Percentiles rank a stretch among this genome's conserved stretches.
phyloP scores from a whole-genome alignment of 2,888 invertebrate species.

The Cataglyphis cursor region DNA sequence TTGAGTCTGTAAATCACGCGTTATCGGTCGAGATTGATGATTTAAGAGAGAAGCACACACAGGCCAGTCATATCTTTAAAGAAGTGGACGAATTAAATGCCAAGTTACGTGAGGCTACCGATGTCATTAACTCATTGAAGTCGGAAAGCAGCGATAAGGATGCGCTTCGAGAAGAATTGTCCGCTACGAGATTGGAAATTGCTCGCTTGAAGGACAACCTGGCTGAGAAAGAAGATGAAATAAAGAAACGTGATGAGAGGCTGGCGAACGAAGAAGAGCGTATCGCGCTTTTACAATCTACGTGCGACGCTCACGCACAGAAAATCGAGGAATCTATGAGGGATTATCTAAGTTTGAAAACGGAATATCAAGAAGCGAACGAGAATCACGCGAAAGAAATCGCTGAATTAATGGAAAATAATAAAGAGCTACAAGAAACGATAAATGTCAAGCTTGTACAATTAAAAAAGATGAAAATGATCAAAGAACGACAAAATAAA shows the following conservation, averaged over 20 bases:
- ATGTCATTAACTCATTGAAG: slow-evolving; percentile 60
- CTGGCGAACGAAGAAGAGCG: slow-evolving; percentile 79
- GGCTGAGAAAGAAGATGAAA: slow-evolving; percentile 62
- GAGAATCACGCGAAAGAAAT: slow-evolving; percentile 86
- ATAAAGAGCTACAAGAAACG: slow-evolving; percentile 79
- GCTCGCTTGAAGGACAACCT: slow-evolving; percentile 59
- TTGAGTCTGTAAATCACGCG: slow-evolving; percentile 49
- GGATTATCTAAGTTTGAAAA: slow-evolving; percentile 79
- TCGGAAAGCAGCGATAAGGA: slow-evolving; percentile 56
- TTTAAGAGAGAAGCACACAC: slow-evolving; percentile 59
- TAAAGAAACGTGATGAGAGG: slow-evolving; percentile 79
- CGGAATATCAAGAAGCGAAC: slow-evolving; percentile 85
- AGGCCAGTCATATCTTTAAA: slow-evolving; percentile 38
- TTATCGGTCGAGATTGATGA: slow-evolving; percentile 56
- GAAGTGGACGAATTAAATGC: slow-evolving; percentile 61
- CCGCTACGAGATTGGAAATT: slow-evolving; percentile 59
- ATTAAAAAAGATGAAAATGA: slow-evolving; percentile 87
- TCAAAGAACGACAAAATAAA: slow-evolving; percentile 87
- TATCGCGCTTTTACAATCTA: slow-evolving; percentile 69
- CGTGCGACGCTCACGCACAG: slow-evolving; percentile 68
- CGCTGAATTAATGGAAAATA: slow-evolving; percentile 67
- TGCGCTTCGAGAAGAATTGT: slow-evolving; percentile 48
- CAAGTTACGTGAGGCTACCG: slow-evolving; percentile 63
- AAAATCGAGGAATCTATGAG: slow-evolving; percentile 68
- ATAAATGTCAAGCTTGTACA: slow-evolving; percentile 74